phyloP scores from a whole-genome alignment of 2,113 vertebrate genomes.

The Sinocyclocheilus anshuiensis region DNA sequence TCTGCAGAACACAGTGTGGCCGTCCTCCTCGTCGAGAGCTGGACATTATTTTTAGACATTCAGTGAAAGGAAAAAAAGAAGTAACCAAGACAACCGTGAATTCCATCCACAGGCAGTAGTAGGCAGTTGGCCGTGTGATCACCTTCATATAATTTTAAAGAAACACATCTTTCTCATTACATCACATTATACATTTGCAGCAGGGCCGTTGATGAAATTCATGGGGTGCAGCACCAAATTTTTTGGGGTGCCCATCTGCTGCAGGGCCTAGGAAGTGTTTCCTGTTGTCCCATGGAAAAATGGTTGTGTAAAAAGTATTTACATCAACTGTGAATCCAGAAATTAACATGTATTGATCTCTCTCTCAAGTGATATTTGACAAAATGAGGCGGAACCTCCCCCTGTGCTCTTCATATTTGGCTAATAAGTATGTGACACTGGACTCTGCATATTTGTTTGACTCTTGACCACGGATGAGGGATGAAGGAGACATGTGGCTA shows the following conservation, averaged over 20 bases:
- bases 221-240: not conserved
- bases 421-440: not conserved
- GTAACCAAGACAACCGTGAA: constrained; percentile 52
- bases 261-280: not conserved
- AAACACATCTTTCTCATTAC: not conserved
- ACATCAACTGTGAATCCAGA: not conserved
- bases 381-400: constrained; percentile 15
- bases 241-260: not conserved
- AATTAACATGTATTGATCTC: not conserved
- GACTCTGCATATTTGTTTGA: not conserved
- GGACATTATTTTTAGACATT: constrained; percentile 50
- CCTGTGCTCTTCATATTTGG: not conserved
- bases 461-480: not conserved
- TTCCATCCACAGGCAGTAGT: constrained; percentile 19
- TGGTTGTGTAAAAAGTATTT: not conserved
- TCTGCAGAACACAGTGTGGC: constrained; percentile 17
- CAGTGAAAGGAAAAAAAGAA: constrained; percentile 20
- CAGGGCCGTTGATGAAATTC: not conserved
- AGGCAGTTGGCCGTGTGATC: constrained; percentile 37
- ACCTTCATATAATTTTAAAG: constrained; percentile 26
- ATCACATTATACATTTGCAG: not conserved
- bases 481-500: constrained; percentile 15
- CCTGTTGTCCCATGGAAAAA: constrained; percentile 15
- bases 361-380: constrained; percentile 1
- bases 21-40: constrained; percentile 15